These are phyloP conservation scores for Micrasema longulum DNA, from an alignment of 1,140 invertebrate species.

Conservation along the genomic window DNA sequence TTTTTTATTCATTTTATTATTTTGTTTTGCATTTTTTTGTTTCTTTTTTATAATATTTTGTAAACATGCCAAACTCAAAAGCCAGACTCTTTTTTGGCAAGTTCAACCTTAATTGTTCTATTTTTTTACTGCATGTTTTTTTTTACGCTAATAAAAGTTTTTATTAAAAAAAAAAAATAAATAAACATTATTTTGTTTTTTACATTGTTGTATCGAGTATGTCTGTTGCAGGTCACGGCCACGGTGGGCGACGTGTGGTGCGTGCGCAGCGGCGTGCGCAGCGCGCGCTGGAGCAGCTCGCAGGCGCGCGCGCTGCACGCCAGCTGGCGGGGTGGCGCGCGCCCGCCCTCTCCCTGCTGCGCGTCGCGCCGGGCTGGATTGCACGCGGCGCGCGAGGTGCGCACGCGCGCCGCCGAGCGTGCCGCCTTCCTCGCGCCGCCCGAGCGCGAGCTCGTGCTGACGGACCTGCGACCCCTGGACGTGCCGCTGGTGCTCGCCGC, in stretches of 20 bases:
- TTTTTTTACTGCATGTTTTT: no score
- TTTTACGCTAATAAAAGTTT: no score
- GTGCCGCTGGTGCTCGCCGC: slow-evolving; percentile 41
- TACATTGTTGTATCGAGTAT: no score
- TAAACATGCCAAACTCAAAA: no score
- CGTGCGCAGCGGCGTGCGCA: slow-evolving; percentile 35
- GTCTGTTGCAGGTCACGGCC: slow-evolving; percentile 41
- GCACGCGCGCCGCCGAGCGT: slow-evolving; percentile 38
- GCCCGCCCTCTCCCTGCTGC: no score
- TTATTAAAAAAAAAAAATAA: no score
- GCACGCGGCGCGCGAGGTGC: slow-evolving; percentile 38
- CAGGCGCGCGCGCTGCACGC: slow-evolving; percentile 31
- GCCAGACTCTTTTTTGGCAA: no score
- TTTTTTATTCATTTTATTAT: no score
- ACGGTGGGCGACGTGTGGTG: slow-evolving; percentile 53
- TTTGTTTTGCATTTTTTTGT: no score
- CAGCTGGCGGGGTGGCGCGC: slow-evolving; percentile 33
- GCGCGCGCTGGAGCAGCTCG: slow-evolving; percentile 23
- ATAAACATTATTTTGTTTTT: no score
- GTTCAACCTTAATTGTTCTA: no score
- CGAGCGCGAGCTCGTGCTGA: slow-evolving; percentile 36
- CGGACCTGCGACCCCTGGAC: slow-evolving; percentile 43
- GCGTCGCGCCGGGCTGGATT: slow-evolving; percentile 36
- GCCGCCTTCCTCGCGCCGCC: slow-evolving; percentile 42
- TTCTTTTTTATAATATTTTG: no score